Percentiles rank a stretch among this genome's conserved stretches.
phyloP scores from a whole-genome alignment of 30 jellyfish, hydroid and myxozoan species.

The Calvadosia cruxmelitensis region DNA sequence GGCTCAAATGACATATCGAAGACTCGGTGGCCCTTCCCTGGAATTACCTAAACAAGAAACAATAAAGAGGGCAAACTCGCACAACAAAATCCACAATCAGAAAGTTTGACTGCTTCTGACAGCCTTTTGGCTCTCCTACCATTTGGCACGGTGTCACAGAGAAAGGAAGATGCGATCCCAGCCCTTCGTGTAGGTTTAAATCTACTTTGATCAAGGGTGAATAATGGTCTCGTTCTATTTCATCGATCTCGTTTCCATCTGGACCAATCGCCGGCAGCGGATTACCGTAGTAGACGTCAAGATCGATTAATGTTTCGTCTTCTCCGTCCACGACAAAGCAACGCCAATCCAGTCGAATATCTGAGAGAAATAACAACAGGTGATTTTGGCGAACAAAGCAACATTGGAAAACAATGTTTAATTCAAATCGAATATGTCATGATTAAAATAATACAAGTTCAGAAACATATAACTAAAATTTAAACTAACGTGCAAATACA shows the following conservation, averaged over 20 bases:
- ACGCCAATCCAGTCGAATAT: conserved; percentile 81
- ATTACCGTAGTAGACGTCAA: conserved; percentile 66
- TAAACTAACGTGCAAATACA: too few relatives aligned
- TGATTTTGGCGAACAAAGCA: too few relatives aligned
- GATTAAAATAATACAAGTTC: background rate
- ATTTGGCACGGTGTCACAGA: conserved; percentile 45
- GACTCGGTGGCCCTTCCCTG: conserved; percentile 43
- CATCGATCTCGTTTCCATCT: conserved; percentile 42
- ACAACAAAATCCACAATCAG: background rate
- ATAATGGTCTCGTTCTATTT: conserved; percentile 9
- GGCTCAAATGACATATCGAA: conserved; percentile 55
- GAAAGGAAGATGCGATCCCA: conserved; percentile 30
- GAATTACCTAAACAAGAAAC: conserved; percentile 67
- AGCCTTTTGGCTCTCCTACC: conserved; percentile 27
- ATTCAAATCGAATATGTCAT: background rate
- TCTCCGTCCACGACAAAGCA: conserved; percentile 40
- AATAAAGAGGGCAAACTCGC: background rate
- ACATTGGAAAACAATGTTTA: too few relatives aligned
- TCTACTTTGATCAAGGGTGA: conserved; percentile 40
- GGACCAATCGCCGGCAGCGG: conserved; percentile 64
- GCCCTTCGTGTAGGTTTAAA: conserved; percentile 63
- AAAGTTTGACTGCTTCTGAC: background rate
- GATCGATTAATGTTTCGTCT: conserved; percentile 47
- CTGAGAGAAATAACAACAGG: too few relatives aligned
- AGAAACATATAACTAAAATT: background rate